These are phyloP conservation scores for Scaptomyza cyrtandrae DNA, from an alignment of 2,888 invertebrate species.

Conservation along the genomic window DNA sequence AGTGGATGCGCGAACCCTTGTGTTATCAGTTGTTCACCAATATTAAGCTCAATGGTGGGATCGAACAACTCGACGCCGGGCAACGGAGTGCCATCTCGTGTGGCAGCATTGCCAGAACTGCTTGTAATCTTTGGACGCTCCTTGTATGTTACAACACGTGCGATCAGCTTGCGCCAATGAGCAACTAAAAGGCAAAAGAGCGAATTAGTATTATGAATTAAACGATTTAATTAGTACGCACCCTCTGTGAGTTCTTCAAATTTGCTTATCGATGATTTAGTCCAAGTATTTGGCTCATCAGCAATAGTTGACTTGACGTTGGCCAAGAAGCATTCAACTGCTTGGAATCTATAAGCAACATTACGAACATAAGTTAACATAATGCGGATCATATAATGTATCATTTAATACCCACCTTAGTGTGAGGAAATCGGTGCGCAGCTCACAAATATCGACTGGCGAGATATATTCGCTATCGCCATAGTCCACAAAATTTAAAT, in stretches of 20 bases:
- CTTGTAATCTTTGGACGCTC: slow-evolving; percentile 84
- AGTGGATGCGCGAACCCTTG: slow-evolving; percentile 81
- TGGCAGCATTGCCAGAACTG: slow-evolving; percentile 49
- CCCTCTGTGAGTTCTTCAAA: slow-evolving; percentile 90
- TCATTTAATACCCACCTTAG: slow-evolving; percentile 73
- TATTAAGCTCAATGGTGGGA: slow-evolving; percentile 84
- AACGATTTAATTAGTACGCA: slow-evolving; percentile 53
- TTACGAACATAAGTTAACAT: not conserved
- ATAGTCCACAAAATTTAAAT: slow-evolving; percentile 94
- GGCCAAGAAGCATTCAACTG: slow-evolving; percentile 93
- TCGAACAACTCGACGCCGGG: slow-evolving; percentile 92
- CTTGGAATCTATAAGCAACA: slow-evolving; percentile 86
- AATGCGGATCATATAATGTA: not conserved
- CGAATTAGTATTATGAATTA: slow-evolving; percentile 1
- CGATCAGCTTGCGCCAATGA: slow-evolving; percentile 92
- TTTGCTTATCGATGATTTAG: slow-evolving; percentile 87
- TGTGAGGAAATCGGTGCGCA: slow-evolving; percentile 88
- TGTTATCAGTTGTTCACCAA: slow-evolving; percentile 80
- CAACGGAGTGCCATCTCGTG: slow-evolving; percentile 89
- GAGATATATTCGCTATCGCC: slow-evolving; percentile 91
- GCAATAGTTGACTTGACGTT: slow-evolving; percentile 87
- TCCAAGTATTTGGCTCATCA: slow-evolving; percentile 86
- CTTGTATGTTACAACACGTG: slow-evolving; percentile 90
- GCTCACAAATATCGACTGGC: slow-evolving; percentile 88
- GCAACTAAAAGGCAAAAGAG: slow-evolving; percentile 86